These are phyloP conservation scores for Drosophila mercatorum DNA, from an alignment of 2,888 invertebrate species.

Conservation along the genomic window DNA sequence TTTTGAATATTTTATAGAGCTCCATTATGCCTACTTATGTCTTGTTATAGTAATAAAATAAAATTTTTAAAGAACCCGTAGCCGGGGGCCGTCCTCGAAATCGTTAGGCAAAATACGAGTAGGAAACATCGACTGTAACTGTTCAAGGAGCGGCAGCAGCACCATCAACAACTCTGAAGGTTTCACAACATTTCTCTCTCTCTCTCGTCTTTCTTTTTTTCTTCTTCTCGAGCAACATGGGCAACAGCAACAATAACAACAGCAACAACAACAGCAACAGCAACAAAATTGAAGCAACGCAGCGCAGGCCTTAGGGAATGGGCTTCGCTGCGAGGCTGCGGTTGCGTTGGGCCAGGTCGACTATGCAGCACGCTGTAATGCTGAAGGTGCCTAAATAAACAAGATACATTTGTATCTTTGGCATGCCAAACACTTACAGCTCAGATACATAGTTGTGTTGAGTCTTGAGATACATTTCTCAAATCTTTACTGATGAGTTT, in stretches of 20 bases:
- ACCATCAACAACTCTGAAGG: slow-evolving; percentile 34
- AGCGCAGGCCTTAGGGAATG: slow-evolving; percentile 19
- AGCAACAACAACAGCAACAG: slow-evolving; percentile 21
- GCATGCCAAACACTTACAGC: too few species aligned
- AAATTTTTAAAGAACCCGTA: slow-evolving; percentile 70
- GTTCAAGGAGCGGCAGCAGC: slow-evolving; percentile 28
- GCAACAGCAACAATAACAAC: slow-evolving; percentile 31
- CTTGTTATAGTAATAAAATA: slow-evolving; percentile 83
- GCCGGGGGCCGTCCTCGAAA: slow-evolving; percentile 39
- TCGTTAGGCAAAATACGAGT: slow-evolving; percentile 68
- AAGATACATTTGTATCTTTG: background rate
- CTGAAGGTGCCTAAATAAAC: background rate
- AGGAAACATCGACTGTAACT: slow-evolving; percentile 27
- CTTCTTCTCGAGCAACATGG: slow-evolving; percentile 19
- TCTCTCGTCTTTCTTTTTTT: slow-evolving; percentile 5
- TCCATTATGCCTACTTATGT: slow-evolving; percentile 83
- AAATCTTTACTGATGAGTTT: too few species aligned
- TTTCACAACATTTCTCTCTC: slow-evolving; percentile 53
- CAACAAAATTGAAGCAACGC: slow-evolving; percentile 27
- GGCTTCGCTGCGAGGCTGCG: slow-evolving; percentile 3
- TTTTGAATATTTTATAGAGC: slow-evolving; percentile 81
- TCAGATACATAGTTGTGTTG: too few species aligned
- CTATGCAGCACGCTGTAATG: slow-evolving; percentile 13
- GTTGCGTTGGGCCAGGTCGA: slow-evolving; percentile 23
- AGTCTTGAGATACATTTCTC: too few species aligned